Evolutionary conservation across 2,888 invertebrate species (phyloP), one percentile per base, ranked within the genome.

Genomic region (Lasioglossum morio): DNA sequence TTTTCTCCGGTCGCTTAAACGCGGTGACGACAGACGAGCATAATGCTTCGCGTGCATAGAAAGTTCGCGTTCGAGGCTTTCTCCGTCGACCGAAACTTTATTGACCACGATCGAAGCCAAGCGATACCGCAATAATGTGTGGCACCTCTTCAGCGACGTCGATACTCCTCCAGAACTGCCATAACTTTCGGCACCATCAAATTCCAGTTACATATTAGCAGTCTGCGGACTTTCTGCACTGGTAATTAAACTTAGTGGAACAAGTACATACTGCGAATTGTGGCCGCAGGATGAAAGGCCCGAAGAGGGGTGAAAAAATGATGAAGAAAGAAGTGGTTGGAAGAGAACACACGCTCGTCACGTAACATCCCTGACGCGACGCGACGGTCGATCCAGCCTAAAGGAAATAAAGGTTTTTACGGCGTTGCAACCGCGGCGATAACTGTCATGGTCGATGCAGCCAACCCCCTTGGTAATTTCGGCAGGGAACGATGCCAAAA

Each of bases 1-100:
- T 93, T 91, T 81, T 89, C 84, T 82, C 78, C 89, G 92, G 88
- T 90, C 92, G 90, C 91, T 93, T 93, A 91, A 92, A 82, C 88
- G 75, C 87, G 40, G 79, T 89, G 89, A 92, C 84, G 84, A 89
- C 72, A 83, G 81, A 82, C 30, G 72, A 34, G 79, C 82, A 81
- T 87, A 84, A 91, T 84, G 84, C 72, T 78, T 72, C 27, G 30
- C 30, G 72, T 69, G 37, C 57, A 72, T 43, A 81, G 63, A 34
- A 81, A 74, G 75, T 75, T 46, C 76, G 70, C 48, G 75, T 19
- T 77, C 46, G 81, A 46, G 66, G 81, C 70, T 85, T 85, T 81
- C 81, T 81, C 40, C 46, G 34, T 19, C 37, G 2, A 10, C 60
- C 19, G 12, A 43, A 77, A 66, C 74, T 70, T 30, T 82, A 69